Conservation (phyloP, 2,888 invertebrate genomes). For the Scelioninae gen. 1 region DNA sequence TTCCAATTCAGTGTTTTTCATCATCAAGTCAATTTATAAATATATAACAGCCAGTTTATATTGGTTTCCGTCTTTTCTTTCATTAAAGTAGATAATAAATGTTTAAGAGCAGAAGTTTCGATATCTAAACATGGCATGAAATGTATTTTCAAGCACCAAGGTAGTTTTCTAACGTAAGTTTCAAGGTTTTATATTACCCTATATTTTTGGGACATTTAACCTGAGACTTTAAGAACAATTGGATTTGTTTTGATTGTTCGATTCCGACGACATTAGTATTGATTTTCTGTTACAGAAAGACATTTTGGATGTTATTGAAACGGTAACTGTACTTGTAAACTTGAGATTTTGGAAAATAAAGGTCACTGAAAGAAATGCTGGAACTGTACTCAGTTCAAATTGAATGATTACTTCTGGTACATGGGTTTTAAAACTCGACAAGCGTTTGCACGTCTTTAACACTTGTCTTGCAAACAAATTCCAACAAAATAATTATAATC, state of each 20-base stretch:
- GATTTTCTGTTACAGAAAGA: conserved; percentile 17
- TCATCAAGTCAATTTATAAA: no score
- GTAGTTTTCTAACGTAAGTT: conserved; percentile 9
- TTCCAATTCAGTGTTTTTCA: no score
- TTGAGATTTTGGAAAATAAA: no score
- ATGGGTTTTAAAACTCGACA: not conserved
- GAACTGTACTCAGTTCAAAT: no score
- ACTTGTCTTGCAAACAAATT: conserved; percentile 3
- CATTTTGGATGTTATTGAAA: conserved; percentile 24
- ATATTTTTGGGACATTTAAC: conserved; percentile 30
- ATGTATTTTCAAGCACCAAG: not conserved
- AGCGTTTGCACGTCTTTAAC: conserved; percentile 11
- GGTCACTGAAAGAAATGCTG: no score
- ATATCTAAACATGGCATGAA: not conserved
- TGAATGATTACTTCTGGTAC: no score
- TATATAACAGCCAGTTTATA: no score
- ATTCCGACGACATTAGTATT: conserved; percentile 12
- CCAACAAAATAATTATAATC: not conserved
- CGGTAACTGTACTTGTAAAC: conserved; percentile 42
- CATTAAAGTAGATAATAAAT: no score
- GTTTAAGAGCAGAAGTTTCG: no score
- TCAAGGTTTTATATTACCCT: conserved; percentile 7
- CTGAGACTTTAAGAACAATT: conserved; percentile 26
- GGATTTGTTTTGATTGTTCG: conserved; percentile 50
- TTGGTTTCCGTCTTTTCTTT: no score